A percentile compares a stretch with the other conserved stretches of the same genome.
Conservation (phyloP, 2,797 vertebrate genomes). For the Syncerus caffer region DNA sequence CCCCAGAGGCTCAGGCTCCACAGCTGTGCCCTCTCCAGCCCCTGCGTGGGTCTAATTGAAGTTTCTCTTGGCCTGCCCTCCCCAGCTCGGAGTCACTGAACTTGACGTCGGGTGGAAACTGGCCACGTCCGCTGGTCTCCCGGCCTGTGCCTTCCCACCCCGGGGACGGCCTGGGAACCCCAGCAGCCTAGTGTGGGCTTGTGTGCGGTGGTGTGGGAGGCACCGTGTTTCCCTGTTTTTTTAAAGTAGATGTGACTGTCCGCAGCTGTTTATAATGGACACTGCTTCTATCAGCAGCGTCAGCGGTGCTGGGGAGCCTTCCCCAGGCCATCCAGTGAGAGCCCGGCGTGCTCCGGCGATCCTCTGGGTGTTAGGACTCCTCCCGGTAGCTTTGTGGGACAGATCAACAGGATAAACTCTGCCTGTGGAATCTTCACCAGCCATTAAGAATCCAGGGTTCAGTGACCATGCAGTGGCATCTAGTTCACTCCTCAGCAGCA, state of each 20-base stretch:
- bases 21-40: not conserved
- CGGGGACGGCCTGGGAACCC: not conserved
- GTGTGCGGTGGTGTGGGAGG: no score
- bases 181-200: not conserved
- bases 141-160: accelerated
- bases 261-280: constrained; percentile 81
- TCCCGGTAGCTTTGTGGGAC: constrained; percentile 95
- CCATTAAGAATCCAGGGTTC: constrained; percentile 94
- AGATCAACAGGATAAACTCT: constrained; percentile 95
- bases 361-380: constrained; percentile 96
- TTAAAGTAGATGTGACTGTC: constrained; percentile 16
- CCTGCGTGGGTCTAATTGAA: not conserved
- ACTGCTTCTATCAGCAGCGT: constrained; percentile 84
- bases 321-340: constrained; percentile 92
- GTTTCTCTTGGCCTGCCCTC: not conserved
- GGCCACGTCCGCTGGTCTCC: not conserved
- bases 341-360: constrained; percentile 81
- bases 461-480: constrained; percentile 92
- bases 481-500: constrained; percentile 89
- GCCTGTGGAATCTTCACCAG: constrained; percentile 95
- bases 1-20: not conserved
- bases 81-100: accelerated
- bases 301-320: constrained; percentile 94
- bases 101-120: not conserved
- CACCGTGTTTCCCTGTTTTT: not conserved